Evolutionary conservation across 2,113 vertebrate genomes (phyloP), one percentile per base, ranked within the genome.

Genomic region (Urocitellus parryii): DNA sequence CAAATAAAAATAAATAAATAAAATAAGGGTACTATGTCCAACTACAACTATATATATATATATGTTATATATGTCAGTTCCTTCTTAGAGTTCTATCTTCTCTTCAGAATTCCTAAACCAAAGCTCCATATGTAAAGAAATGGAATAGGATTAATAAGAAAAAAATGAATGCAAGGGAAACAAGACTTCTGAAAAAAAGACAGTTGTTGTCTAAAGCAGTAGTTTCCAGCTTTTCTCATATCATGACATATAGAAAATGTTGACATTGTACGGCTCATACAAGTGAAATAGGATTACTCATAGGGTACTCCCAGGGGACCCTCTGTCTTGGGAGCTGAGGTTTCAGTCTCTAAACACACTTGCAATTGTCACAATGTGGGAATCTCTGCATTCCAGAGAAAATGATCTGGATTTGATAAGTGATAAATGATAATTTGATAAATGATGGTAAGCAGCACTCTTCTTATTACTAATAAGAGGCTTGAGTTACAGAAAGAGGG

Each of bases 21-120:
- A 45, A 45, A 45, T 45, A 45, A 45, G 45, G 45, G 45, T 45
- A 45, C 45, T 45, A 8, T 45, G 45, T 45, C 45, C 45, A 45
- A 8, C 45, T 45, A 45, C 45, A 45, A 45, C 45, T 45, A 45
- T 1, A 45, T 45, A 45, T 45, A 7, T 42, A 45, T 45, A 45
- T 8, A 45, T 45, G 45, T 45, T 45, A 45, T 45, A 45, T 45
- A 45, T 45, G 24, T 61, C 20, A 79, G 5, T 79, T 91, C 27
- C n/a, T 80, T 67, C 13, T 67, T 25, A 48, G 25, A 90, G 20
- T 65, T 16, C 45, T 85, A 34, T 65, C 67, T 93, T 77, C 24
- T 58, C 82, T 90, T 93, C 27, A 88, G 42, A 87, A 87, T 63
- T 92, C 70, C 27, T 87, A 45, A 85, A 83, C 29, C 14, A 72